These are phyloP conservation scores for Echinops telfairi DNA, from an alignment of 2,113 vertebrate genomes.

Conservation along the genomic window DNA sequence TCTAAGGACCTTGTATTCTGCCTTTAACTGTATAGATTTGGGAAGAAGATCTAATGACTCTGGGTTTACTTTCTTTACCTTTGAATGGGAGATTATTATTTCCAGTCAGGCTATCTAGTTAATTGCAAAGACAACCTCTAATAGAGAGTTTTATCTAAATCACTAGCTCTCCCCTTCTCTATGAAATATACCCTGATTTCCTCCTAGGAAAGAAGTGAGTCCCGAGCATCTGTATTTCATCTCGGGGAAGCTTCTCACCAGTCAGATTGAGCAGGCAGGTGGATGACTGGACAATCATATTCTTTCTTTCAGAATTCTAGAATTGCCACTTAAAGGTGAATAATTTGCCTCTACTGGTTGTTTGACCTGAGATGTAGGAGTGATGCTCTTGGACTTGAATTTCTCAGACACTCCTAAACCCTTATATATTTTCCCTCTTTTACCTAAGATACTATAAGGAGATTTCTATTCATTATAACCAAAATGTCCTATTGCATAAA, in stretches of 20 bases:
- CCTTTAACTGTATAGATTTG: background rate
- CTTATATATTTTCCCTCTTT: background rate
- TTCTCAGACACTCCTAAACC: background rate
- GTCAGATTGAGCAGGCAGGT: background rate
- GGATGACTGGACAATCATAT: background rate
- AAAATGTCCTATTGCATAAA: background rate
- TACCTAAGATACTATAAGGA: background rate
- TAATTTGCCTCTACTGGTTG: background rate
- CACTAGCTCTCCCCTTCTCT: background rate
- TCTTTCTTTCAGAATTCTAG: background rate
- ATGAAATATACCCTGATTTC: background rate
- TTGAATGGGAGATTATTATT: background rate
- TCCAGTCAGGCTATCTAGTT: background rate
- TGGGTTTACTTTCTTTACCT: background rate
- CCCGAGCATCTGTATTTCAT: background rate
- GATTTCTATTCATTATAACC: conserved; percentile 11
- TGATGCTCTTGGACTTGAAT: background rate
- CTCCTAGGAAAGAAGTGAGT: background rate
- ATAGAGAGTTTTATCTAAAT: background rate
- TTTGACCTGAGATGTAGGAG: background rate
- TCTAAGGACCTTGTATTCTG: background rate
- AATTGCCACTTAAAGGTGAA: background rate
- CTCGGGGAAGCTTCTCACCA: background rate
- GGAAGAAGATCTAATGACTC: background rate
- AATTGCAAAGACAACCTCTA: background rate